phyloP scores from a whole-genome alignment of 2,113 vertebrate genomes.

The Heterotis niloticus region DNA sequence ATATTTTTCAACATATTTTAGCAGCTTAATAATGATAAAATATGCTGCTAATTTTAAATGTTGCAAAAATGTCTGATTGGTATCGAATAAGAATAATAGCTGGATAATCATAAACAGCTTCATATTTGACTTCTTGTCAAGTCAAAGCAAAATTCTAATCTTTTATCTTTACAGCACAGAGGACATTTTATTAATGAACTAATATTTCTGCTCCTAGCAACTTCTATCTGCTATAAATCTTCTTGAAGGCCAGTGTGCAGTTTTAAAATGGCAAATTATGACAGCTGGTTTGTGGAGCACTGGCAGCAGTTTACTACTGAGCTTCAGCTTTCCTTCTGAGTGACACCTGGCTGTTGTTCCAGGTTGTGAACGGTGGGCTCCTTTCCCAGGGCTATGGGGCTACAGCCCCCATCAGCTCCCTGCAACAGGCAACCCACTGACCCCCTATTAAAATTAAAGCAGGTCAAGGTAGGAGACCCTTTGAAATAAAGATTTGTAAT shows the following conservation, averaged over 20 bases:
- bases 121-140: no score
- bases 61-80: no score
- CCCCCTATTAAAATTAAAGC: slow-evolving; percentile 43
- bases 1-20: no score
- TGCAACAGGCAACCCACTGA: slow-evolving; percentile 42
- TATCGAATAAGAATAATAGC: no score
- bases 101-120: no score
- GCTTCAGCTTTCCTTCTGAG: neutral
- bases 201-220: neutral
- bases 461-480: slow-evolving; percentile 52
- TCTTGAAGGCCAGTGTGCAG: neutral
- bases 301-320: neutral
- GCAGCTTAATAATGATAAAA: no score
- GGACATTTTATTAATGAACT: neutral
- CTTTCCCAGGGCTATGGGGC: slow-evolving; percentile 52
- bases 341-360: slow-evolving; percentile 55
- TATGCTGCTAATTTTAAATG: no score
- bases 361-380: slow-evolving; percentile 45
- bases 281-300: neutral
- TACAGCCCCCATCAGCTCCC: slow-evolving; percentile 44
- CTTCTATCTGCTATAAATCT: neutral
- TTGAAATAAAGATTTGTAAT: neutral
- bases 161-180: neutral
- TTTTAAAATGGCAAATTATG: neutral
- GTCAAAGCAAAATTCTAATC: no score